Conservation (phyloP, 35 echinoderm and acorn worm genomes). For the Hemicentrotus pulcherrimus region DNA sequence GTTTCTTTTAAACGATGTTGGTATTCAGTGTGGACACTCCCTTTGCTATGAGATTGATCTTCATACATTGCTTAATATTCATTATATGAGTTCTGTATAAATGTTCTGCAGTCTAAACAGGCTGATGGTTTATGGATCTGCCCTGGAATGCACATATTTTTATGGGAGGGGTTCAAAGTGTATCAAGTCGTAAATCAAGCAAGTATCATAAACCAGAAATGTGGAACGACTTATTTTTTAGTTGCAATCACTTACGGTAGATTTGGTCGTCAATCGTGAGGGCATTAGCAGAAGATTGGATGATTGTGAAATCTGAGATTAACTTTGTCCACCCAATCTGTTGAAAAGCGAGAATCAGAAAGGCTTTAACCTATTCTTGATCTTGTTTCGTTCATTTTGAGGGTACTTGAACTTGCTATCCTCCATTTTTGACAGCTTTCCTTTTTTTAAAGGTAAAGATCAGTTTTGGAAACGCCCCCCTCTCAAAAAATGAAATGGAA, state of each 20-base stretch:
- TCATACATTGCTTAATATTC: too few species aligned
- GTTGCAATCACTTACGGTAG: background rate
- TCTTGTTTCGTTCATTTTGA: background rate
- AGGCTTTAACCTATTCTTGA: background rate
- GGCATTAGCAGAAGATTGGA: background rate
- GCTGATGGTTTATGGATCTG: background rate
- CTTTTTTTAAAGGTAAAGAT: too few species aligned
- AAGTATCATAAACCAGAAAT: background rate
- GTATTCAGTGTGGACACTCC: too few species aligned
- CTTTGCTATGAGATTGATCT: too few species aligned
- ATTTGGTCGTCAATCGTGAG: background rate
- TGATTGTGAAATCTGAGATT: background rate
- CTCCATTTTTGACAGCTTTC: too few species aligned
- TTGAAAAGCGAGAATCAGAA: background rate
- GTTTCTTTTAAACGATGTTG: too few species aligned
- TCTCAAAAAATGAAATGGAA: too few species aligned
- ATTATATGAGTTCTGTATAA: too few species aligned
- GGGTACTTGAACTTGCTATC: too few species aligned
- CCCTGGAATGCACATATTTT: background rate
- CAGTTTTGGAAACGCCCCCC: too few species aligned
- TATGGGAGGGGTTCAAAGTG: constrained; percentile 1
- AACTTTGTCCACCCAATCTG: background rate
- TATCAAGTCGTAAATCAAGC: background rate
- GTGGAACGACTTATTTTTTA: background rate
- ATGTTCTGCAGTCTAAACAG: too few species aligned